Evolutionary conservation across 2,888 invertebrate species (phyloP), one percentile per base, ranked within the genome.

Genomic region (Scotopteryx bipunctaria): DNA sequence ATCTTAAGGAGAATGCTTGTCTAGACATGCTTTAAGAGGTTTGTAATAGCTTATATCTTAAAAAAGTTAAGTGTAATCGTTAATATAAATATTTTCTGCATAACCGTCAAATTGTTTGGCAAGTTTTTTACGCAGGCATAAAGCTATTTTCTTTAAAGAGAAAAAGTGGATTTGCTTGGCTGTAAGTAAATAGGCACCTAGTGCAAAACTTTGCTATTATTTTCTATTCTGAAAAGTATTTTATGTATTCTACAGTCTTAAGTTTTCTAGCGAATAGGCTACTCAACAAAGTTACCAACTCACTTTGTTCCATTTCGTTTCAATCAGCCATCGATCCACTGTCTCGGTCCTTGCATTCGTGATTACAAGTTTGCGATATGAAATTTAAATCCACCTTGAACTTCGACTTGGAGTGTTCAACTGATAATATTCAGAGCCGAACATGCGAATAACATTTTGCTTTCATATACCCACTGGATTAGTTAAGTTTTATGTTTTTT

Each of bases 251-350:
- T 14, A 6, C 3, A 6, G 14, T 31, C 2, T 14, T 14, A 14
- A 27, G 36, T 21, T 13, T 14, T 14, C 16, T n/a, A 14, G 6
- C 15, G 38, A 15, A 31, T 9, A 13, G 19, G 40, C 13, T 3
- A 33, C 4, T 32, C 1, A 11, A 46, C 55, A 55, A 63, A 63
- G 59, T 63, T 59, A 19, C 19, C 53, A 52, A 59, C 48, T 61
- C 48, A 63, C 58, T 64, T 64, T 54, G 54, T 57, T 42, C 42
- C 21, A 36, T 60, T 59, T 60, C 61, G 63, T 68, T 61, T 68
- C 55, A 64, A 57, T 55, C 52, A 56, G 38, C 52, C 37, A 61
- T 58, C 38, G 64, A 66, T 67, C 57, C 51, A 29, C 31, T 46
- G 41, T 41, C 32, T 46, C 36, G 47, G 52, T 23, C 52, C 55